Evolutionary conservation across 2,113 vertebrate genomes (phyloP).

Genomic region (Pteropus alecto): DNA sequence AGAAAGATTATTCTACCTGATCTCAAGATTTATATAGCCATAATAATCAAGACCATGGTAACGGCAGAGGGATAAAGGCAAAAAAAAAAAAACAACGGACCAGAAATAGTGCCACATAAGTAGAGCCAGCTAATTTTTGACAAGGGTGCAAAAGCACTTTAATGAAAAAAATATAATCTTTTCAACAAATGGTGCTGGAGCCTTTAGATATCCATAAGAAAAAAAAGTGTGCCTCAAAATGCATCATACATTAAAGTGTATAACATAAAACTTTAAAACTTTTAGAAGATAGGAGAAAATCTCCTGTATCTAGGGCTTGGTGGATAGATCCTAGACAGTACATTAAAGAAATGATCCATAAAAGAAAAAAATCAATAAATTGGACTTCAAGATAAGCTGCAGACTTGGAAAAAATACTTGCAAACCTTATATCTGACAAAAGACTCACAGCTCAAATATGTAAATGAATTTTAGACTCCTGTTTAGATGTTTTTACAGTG

Average conservation of each 20-base stretch:
- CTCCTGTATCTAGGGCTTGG: neutral
- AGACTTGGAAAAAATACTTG: neutral
- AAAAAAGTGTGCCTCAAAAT: neutral
- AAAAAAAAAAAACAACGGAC: neutral
- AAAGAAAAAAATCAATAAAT: neutral
- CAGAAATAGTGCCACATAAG: neutral
- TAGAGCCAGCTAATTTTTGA: neutral
- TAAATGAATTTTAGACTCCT: neutral
- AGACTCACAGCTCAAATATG: neutral
- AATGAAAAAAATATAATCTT: neutral
- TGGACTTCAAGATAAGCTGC: neutral
- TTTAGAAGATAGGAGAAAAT: neutral
- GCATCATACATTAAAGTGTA: neutral
- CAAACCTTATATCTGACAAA: neutral
- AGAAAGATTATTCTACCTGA: neutral
- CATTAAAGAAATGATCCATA: neutral
- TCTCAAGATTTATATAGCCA: neutral
- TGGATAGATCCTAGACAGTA: neutral
- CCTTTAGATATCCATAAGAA: neutral
- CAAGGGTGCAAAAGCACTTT: neutral
- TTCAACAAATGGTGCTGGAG: neutral
- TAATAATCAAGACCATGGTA: neutral
- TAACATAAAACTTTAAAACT: neutral
- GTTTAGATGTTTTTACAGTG: neutral
- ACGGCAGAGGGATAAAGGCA: neutral